These are phyloP conservation scores for Dryobotodes eremita DNA, from an alignment of 2,888 invertebrate genomes.

Conservation along the genomic window DNA sequence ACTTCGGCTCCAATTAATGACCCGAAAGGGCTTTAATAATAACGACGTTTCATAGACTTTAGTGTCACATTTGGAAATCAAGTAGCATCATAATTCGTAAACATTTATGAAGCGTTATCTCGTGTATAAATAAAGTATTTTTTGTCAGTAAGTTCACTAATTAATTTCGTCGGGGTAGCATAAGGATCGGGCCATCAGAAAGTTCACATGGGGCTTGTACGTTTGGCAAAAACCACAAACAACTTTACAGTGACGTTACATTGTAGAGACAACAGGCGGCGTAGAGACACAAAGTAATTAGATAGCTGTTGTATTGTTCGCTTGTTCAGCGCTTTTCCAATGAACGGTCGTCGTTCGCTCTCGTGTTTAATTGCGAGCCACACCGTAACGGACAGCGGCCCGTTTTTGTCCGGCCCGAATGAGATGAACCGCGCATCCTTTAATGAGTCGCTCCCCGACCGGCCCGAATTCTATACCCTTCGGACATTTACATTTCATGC, in stretches of 20 bases:
- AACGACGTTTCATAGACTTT: conserved; percentile 64
- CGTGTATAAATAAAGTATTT: conserved; percentile 12
- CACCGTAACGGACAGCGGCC: conserved; percentile 85
- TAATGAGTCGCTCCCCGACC: conserved; percentile 80
- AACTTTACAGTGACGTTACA: conserved; percentile 83
- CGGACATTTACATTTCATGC: conserved; percentile 72
- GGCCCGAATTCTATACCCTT: conserved; percentile 62
- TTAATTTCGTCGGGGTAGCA: conserved; percentile 72
- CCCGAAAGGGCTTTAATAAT: conserved; percentile 82
- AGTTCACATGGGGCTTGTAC: conserved; percentile 74
- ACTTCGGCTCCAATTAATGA: conserved; percentile 86
- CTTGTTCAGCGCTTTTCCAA: conserved; percentile 87
- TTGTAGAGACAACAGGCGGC: conserved; percentile 78
- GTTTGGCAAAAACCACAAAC: conserved; percentile 84
- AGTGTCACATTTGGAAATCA: conserved; percentile 54
- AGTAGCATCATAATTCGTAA: conserved; percentile 37
- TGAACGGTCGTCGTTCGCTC: conserved; percentile 80
- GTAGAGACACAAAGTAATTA: conserved; percentile 86
- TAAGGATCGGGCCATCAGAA: conserved; percentile 70
- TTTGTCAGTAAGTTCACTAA: conserved; percentile 65
- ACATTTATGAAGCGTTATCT: conserved; percentile 26
- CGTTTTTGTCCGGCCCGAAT: conserved; percentile 85
- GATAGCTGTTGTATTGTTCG: conserved; percentile 86
- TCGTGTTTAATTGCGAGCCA: conserved; percentile 87
- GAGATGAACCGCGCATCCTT: conserved; percentile 85